Evolutionary conservation across 2,797 vertebrate genomes (phyloP), one percentile per base, ranked within the genome.

Genomic region (Micromesistius poutassou): DNA sequence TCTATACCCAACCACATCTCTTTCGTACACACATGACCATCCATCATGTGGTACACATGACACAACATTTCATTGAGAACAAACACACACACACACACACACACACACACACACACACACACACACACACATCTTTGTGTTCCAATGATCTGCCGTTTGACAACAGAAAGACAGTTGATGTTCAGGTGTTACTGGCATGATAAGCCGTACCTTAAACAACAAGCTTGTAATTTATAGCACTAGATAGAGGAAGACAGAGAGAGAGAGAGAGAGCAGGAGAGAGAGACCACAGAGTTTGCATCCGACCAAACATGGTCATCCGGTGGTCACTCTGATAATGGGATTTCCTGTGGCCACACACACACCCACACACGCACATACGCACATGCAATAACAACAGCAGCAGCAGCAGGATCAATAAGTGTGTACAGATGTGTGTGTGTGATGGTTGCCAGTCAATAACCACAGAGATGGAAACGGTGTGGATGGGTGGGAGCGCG

Each of bases 321-420:
- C 31, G 36, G 76, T 88, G 73, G 76, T 89, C 83, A 87, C 83
- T 85, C 81, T 81, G 84, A 72, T 86, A 84, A 82, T 84, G 83
- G 86, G 87, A 85, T 88, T 78, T 80, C 76, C 77, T 72, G 72
- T 74, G 71, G 36, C 73, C 3, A 73, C 80, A 80, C 80, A 80
- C 19, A 42, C 68, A 46, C 36, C 28, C 30, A 28, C 77, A 79
- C 78, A 72, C 81, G 76, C 75, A 72, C 66, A 62, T 73, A 70
- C 73, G 74, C 77, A 72, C 74, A 74, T 77, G 75, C 72, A 72
- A 30, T 35, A 73, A 71, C 25, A 42, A 14, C 82, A 80, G 80
- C 77, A 83, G 79, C 83, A 88, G 84, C 85, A 87, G 66, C 40
- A 55, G 76, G 82, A 88, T 92, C 88, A 73, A 92, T 91, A 83